These are phyloP conservation scores for Plebejus melissa DNA, from an alignment of 2,888 invertebrate genomes.

Conservation along the genomic window DNA sequence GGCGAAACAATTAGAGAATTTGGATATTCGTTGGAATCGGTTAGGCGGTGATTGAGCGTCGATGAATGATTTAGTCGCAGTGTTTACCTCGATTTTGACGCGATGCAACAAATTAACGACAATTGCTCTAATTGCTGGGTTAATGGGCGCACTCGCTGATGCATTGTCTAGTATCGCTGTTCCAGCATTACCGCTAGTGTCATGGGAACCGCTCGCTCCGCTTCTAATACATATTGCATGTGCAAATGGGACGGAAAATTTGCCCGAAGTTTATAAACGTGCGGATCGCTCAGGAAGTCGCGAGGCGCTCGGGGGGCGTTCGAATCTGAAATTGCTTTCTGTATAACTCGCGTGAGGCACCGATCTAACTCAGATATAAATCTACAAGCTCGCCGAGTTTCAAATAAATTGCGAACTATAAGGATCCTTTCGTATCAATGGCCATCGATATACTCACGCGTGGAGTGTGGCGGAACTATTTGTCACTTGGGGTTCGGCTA, in stretches of 20 bases:
- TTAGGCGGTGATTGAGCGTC: conserved; percentile 29
- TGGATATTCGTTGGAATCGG: conserved; percentile 28
- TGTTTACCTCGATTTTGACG: conserved; percentile 49
- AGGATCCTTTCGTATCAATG: conserved; percentile 56
- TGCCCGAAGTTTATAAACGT: conserved; percentile 11
- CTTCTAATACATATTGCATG: background rate
- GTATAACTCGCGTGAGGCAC: conserved; percentile 61
- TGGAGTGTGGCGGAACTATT: conserved; percentile 46
- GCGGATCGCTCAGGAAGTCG: conserved; percentile 41
- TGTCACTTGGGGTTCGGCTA: conserved; percentile 58
- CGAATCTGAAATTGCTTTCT: conserved; percentile 63
- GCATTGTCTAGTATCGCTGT: conserved; percentile 66
- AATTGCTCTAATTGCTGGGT: conserved; percentile 76
- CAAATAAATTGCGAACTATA: conserved; percentile 69
- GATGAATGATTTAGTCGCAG: conserved; percentile 41
- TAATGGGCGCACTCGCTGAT: conserved; percentile 64
- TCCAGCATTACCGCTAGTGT: conserved; percentile 46
- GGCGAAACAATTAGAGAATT: conserved; percentile 27
- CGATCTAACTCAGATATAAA: conserved; percentile 67
- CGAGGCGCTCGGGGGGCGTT: conserved; percentile 44
- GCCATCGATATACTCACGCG: conserved; percentile 42
- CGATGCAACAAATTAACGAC: conserved; percentile 65
- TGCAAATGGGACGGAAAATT: conserved; percentile 7
- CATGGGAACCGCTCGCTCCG: conserved; percentile 28
- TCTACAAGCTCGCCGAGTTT: conserved; percentile 64